phyloP scores from a whole-genome alignment of 2,888 invertebrate genomes.

The Agriopis aurantiaria region DNA sequence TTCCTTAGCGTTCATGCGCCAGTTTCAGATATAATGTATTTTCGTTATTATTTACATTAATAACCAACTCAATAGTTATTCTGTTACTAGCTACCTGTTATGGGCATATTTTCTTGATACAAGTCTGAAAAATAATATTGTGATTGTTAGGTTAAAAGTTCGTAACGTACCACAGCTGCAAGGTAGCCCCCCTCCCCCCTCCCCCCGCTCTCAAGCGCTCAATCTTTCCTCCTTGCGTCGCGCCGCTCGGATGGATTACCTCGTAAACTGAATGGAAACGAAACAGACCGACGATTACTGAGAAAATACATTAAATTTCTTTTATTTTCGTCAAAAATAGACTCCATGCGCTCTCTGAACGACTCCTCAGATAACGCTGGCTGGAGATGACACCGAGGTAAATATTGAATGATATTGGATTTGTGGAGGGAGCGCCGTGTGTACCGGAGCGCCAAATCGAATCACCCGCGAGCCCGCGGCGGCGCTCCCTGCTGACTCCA shows the following conservation, averaged over 20 bases:
- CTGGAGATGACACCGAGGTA: slow-evolving; percentile 1
- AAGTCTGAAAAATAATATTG: too few relatives aligned
- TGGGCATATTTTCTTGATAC: too few relatives aligned
- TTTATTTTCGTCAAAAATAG: slow-evolving; percentile 14
- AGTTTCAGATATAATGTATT: too few relatives aligned
- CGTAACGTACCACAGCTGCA: neutral
- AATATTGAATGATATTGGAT: slow-evolving; percentile 29
- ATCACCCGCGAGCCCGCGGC: neutral
- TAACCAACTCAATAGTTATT: too few relatives aligned
- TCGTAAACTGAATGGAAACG: slow-evolving; percentile 27
- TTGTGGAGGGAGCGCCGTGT: slow-evolving; percentile 9
- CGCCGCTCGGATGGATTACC: slow-evolving; percentile 7
- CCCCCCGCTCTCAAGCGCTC: neutral
- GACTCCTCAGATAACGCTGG: neutral
- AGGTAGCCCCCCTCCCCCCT: neutral
- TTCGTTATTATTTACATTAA: too few relatives aligned
- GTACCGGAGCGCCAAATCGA: slow-evolving; percentile 26
- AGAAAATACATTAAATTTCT: slow-evolving; percentile 17
- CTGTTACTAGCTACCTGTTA: too few relatives aligned
- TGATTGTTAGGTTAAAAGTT: neutral
- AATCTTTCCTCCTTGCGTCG: neutral
- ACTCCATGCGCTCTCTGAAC: neutral
- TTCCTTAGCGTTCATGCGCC: too few relatives aligned
- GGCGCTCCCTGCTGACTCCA: slow-evolving; percentile 8
- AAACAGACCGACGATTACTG: slow-evolving; percentile 28